Evolutionary conservation across 2,888 invertebrate species (phyloP).

Genomic region (Tholera decimalis): DNA sequence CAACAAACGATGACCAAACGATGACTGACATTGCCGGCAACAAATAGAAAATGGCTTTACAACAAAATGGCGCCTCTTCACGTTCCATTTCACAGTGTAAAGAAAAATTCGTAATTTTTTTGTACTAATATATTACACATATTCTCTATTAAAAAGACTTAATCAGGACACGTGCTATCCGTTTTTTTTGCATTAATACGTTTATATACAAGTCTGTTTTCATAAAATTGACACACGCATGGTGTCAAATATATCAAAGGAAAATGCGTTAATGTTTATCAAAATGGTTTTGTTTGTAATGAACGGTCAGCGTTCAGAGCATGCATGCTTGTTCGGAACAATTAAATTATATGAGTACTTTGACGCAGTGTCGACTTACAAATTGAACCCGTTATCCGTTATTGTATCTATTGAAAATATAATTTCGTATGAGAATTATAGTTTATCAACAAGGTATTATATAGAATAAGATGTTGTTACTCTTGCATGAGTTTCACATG

Average conservation of each 20-base stretch:
- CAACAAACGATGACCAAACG: too few relatives aligned
- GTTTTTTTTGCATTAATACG: neutral
- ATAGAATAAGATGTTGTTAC: too few relatives aligned
- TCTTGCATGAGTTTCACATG: too few relatives aligned
- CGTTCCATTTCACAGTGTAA: too few relatives aligned
- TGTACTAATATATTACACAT: too few relatives aligned
- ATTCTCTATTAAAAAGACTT: too few relatives aligned
- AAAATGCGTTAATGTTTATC: constrained; percentile 1
- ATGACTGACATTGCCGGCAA: too few relatives aligned
- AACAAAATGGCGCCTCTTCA: too few relatives aligned
- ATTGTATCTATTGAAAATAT: constrained; percentile 12
- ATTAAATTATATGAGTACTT: constrained; percentile 13
- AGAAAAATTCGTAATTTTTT: too few relatives aligned
- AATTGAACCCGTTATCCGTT: constrained; percentile 7
- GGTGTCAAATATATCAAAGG: constrained; percentile 28
- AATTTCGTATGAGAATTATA: too few relatives aligned
- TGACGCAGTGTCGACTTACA: constrained; percentile 6
- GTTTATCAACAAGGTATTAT: too few relatives aligned
- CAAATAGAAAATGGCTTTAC: too few relatives aligned
- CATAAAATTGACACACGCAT: neutral
- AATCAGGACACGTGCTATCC: neutral
- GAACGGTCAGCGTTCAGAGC: constrained; percentile 12
- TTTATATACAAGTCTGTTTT: neutral
- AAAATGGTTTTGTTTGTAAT: constrained; percentile 20
- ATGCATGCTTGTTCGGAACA: constrained; percentile 10